These are phyloP conservation scores for Condylostylus longicornis DNA, from an alignment of 1,140 invertebrate genomes.

Conservation along the genomic window DNA sequence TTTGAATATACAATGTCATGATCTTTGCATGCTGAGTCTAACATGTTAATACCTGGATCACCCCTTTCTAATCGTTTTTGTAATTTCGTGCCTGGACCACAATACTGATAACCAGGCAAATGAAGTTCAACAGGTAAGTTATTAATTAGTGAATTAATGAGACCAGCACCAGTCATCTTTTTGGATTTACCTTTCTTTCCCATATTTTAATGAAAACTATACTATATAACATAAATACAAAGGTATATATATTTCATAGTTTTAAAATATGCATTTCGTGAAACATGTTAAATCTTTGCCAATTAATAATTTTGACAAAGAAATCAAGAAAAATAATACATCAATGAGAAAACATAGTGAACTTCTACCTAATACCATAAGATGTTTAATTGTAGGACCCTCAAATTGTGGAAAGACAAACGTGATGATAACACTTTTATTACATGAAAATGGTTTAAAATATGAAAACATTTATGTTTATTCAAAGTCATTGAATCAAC, in stretches of 20 bases:
- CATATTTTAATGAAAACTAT: too few species aligned
- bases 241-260: too few species aligned
- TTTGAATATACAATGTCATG: slow-evolving; percentile 34
- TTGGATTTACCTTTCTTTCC: too few species aligned
- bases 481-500: slow-evolving; percentile 19
- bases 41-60: slow-evolving; percentile 30
- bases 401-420: slow-evolving; percentile 27
- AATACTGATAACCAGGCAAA: slow-evolving; percentile 34
- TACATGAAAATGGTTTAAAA: slow-evolving; percentile 21
- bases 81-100: slow-evolving; percentile 34
- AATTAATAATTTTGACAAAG: too few species aligned
- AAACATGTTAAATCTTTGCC: too few species aligned
- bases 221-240: too few species aligned
- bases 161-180: too few species aligned
- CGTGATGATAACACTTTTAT: slow-evolving; percentile 20
- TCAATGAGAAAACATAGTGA: slow-evolving; percentile 14
- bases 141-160: slow-evolving; percentile 30
- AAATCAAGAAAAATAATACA: too few species aligned
- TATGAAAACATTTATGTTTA: slow-evolving; percentile 26
- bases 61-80: slow-evolving; percentile 26
- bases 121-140: slow-evolving; percentile 33
- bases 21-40: slow-evolving; percentile 32
- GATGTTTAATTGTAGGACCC: slow-evolving; percentile 17
- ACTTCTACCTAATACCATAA: slow-evolving; percentile 18
- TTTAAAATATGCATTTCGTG: too few species aligned